Evolutionary conservation across 2,797 vertebrate genomes (phyloP), one percentile per base, ranked within the genome.

Genomic region (Streptopelia turtur): DNA sequence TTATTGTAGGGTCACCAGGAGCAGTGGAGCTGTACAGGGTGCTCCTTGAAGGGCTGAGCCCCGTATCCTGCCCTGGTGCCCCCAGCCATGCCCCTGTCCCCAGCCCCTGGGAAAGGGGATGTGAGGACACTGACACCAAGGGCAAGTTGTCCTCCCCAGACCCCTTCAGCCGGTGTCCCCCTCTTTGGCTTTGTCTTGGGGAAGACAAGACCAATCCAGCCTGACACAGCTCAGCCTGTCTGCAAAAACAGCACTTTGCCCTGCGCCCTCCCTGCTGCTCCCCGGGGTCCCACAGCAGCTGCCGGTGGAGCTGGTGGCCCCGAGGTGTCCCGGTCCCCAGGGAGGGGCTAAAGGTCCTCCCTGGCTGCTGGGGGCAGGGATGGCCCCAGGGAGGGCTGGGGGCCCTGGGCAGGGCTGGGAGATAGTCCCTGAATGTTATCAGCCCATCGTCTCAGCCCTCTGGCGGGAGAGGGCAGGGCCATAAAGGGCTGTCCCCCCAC

Each of bases 391-490:
- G 59, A 4, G 21, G 47, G 18, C 24, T 5, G 18, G 31, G 30
- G 47, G 5, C 49, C 52, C 68, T 76, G 49, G 35, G 79, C 74
- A 91, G 85, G 76, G 61, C 74, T 69, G 63, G 22, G 55, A 88
- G 85, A 94, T 91, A 90, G 90, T 81, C 37, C 1, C 6, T 90
- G 95, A 93, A 94, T 97, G 95, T 97, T 97, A 97, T 96, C 96
- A 95, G 91, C 91, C 47, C 90, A 81, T 88, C n/a, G 6, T 83
- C 96, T 94, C 52, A 77, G 72, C 90, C 90, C 90, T 78, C 64
- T 1, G 10, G 41, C 30, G 1, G 33, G 84, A 69, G 61, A 15
- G 76, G 69, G 72, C 53, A 86, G 85, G 59, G 63, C 89, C 92
- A 96, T 96, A 97, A 96, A 95, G 93, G 74, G 83, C 85, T 76